Base-by-base conservation (phyloP, 1,140 invertebrate genomes). In the Lithobius niger region DNA sequence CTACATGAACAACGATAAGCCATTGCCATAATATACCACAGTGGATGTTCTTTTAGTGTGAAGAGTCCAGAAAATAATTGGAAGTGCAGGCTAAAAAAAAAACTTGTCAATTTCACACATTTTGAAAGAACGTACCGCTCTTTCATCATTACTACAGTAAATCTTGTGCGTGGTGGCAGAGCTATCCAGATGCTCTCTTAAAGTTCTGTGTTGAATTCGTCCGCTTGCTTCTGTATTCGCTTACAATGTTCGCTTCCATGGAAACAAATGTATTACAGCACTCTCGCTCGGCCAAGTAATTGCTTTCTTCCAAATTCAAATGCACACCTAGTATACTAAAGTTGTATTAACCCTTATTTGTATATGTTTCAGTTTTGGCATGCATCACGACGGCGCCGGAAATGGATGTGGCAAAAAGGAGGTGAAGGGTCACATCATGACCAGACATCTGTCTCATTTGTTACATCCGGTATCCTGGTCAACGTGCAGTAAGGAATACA, bases 371-470 rank as follows among this genome's bases (percentile, higher is more conserved):
- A 66, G 65, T 22, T 50, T 66, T 22, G 61, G 62, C 10, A 65
- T 66, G 65, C 27, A 43, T 10, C 64, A 65, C 52, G 65, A 66
- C 57, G 63, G 64, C 1, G 21, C 49, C 21, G 57, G 55, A 1
- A 64, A 65, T 45, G n/a, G 36, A 19, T 65, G 64, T 57, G 27
- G 42, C 2, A 18, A 55, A 16, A 26, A 44, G 25, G 27, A 24
- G 24, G 48, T 18, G 2, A 52, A 51, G 27, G 47, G 36, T 18
- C 55, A 61, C 56, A 57, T 66, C 6, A 66, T 66, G 65, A 57
- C 62, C 15, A 43, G 44, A 2, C 45, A 44, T 21, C 26, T 47
- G 59, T 62, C 25, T 55, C 27, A n/a, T 45, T 42, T 15, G 61
- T 55, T 15, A 42, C 60, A 3, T 24, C 56, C 56, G 19, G 44